Evolutionary conservation across 2,113 vertebrate species (phyloP).

Genomic region (Mustelus asterias): DNA sequence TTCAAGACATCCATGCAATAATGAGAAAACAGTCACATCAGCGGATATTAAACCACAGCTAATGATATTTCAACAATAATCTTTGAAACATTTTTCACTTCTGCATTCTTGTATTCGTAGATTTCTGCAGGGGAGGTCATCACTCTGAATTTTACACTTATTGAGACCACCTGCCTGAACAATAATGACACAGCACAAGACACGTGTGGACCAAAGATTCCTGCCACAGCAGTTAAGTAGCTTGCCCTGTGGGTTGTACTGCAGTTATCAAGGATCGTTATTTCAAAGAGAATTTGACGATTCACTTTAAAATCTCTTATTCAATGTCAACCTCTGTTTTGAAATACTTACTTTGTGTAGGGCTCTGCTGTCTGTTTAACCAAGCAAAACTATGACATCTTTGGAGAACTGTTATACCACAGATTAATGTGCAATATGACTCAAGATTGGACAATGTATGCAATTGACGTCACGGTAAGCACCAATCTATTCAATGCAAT

Average conservation of each 20-base stretch:
- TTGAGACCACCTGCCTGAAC: background rate
- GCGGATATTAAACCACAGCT: background rate
- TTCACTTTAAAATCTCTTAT: background rate
- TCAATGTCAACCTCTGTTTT: background rate
- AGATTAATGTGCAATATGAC: background rate
- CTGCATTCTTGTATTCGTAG: background rate
- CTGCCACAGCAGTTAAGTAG: slow-evolving; percentile 11
- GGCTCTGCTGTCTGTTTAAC: slow-evolving; percentile 18
- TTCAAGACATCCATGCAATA: background rate
- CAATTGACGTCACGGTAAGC: background rate
- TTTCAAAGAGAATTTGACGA: background rate
- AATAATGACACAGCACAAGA: background rate
- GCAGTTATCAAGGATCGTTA: background rate
- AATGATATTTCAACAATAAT: background rate
- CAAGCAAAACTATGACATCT: background rate
- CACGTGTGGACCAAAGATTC: slow-evolving; percentile 14
- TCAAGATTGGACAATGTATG: background rate
- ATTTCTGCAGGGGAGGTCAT: background rate
- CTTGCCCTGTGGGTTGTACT: background rate
- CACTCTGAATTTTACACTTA: slow-evolving; percentile 16
- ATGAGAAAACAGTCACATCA: background rate
- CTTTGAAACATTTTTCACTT: background rate
- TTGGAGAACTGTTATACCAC: slow-evolving; percentile 21
- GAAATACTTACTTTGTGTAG: background rate
- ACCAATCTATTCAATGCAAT: background rate